Percentiles rank a stretch among this genome's conserved stretches.
phyloP scores from a whole-genome alignment of 2,113 vertebrate species.

The Xenus cinereus region DNA sequence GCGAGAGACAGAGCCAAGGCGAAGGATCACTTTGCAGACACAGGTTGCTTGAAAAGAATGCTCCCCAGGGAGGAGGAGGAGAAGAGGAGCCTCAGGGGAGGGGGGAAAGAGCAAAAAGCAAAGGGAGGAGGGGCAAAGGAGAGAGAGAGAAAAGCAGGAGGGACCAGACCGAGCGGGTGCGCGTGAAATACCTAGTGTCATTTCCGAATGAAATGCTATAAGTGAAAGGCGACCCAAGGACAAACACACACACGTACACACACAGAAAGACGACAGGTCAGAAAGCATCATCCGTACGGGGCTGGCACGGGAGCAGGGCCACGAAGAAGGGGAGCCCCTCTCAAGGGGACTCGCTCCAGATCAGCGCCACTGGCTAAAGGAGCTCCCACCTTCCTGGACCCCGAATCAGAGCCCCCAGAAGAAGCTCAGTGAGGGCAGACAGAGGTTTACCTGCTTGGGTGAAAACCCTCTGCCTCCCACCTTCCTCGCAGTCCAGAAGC shows the following conservation, averaged over 20 bases:
- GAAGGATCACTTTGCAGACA: slow-evolving; percentile 3
- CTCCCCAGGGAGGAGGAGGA: slow-evolving; percentile 16
- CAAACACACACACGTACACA: slow-evolving; percentile 76
- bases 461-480: not conserved
- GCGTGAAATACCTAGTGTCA: slow-evolving; percentile 88
- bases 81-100: slow-evolving; percentile 2
- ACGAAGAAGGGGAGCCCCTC: not conserved
- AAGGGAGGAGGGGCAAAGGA: slow-evolving; percentile 12
- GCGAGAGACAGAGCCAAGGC: slow-evolving; percentile 8
- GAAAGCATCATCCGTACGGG: slow-evolving; percentile 26
- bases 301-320: not conserved
- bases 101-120: slow-evolving; percentile 16
- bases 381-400: not conserved
- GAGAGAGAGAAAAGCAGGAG: slow-evolving; percentile 42
- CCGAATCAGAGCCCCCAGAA: not conserved
- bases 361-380: not conserved
- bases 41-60: not conserved
- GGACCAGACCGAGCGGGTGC: slow-evolving; percentile 43
- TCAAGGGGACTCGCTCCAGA: not conserved
- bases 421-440: not conserved
- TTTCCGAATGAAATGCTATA: slow-evolving; percentile 86
- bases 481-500: not conserved
- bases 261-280: slow-evolving; percentile 78
- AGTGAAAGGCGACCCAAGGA: slow-evolving; percentile 77
- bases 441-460: not conserved